phyloP scores from a whole-genome alignment of 92 coral and sea anemone species.

The Phenganax stokvisi region DNA sequence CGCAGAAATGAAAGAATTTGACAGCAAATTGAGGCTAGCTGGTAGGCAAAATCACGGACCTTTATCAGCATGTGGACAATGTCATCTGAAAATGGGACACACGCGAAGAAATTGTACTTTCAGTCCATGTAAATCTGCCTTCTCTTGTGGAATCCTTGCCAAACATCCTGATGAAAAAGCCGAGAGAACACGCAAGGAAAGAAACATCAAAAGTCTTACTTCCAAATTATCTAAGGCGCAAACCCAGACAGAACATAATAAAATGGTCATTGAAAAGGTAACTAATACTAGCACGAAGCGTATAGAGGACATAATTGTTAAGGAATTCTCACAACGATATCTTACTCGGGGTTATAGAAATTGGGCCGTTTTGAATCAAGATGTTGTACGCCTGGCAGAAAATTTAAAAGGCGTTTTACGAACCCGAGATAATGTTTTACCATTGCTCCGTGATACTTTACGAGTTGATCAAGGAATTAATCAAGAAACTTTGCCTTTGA shows the following conservation, averaged over 20 bases:
- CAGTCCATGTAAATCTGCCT: conserved; percentile 30
- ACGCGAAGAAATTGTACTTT: conserved; percentile 41
- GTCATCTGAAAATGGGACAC: conserved; percentile 36
- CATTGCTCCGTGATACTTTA: not conserved
- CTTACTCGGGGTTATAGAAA: no score
- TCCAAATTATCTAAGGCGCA: no score
- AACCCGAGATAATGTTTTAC: conserved; percentile 1
- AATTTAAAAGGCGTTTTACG: not conserved
- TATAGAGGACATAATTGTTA: not conserved
- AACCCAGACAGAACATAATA: no score
- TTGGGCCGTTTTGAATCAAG: not conserved
- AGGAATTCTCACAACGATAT: not conserved
- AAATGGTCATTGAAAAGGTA: not conserved
- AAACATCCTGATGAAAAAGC: conserved; percentile 39
- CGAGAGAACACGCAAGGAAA: not conserved
- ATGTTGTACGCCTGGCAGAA: not conserved
- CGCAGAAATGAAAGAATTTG: no score
- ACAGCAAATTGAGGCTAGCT: not conserved
- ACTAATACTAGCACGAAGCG: not conserved
- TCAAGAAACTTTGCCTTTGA: not conserved
- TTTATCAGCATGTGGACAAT: conserved; percentile 37
- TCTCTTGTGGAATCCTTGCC: conserved; percentile 25
- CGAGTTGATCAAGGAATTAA: not conserved
- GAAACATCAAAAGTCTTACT: not conserved
- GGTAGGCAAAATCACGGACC: conserved; percentile 12